Evolutionary conservation across 2,113 vertebrate species (phyloP), one percentile per base, ranked within the genome.

Genomic region (Colistium nudipinnis): DNA sequence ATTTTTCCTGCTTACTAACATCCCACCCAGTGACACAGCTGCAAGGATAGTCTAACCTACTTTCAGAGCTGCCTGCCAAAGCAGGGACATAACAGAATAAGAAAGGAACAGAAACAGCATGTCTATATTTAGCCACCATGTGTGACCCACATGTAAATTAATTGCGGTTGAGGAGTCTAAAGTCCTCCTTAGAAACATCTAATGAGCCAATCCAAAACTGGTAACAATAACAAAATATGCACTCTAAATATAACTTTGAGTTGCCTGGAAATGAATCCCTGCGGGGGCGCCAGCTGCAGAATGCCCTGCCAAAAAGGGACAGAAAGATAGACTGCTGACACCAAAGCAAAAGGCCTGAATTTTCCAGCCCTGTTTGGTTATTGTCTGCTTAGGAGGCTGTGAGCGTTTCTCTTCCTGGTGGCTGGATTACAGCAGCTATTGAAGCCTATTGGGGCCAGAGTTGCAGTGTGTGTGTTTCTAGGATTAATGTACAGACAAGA

Each of bases 371-470:
- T 61, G 76, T 71, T 72, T 27, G 2, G 72, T 75, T 78, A 87
- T 91, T 90, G 79, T 89, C 49, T 70, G 80, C 56, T 45, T 70
- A 64, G 57, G 80, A 83, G 80, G 72, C 70, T 60, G 72, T 70
- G 75, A 54, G 25, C 79, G 85, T 63, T 67, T 82, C 74, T 77
- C 83, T 88, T 90, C 89, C 88, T 78, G 83, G 80, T 80, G 78
- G 81, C 74, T 81, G 90, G 90, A 93, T 93, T 91, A 92, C 83
- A 41, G 80, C 70, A 47, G 81, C 88, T 76, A 86, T 88, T 90
- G 81, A 88, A 77, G 76, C 60, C 48, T 53, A 38, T 12, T 67
- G 76, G 75, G 84, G 60, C 82, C 70, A 62, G 55, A 72, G 68
- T 55, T 83, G 45, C 76, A 77, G 78, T 89, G 80, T 81, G 53